Evolutionary conservation across 2,797 vertebrate species (phyloP), one percentile per base, ranked within the genome.

Genomic region (Jordanella pulchra): DNA sequence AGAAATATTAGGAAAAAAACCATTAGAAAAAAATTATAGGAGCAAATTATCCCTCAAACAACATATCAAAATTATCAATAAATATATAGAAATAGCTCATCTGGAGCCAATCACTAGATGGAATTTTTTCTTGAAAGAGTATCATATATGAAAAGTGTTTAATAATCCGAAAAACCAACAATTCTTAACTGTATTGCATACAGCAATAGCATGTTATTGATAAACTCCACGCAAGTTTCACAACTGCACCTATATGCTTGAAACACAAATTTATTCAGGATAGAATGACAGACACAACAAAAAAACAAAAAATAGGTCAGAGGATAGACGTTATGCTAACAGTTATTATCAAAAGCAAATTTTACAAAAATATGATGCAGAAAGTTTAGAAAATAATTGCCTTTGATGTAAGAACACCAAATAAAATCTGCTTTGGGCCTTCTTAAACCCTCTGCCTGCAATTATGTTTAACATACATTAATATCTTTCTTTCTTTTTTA

Each of bases 1-100:
- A 48, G 56, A n/a, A 50, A 51, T 9, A 44, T 39, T 48, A 44
- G 6, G 51, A 17, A 12, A 63, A 61, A 77, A 72, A 64, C 15
- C 61, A 10, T 3, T 47, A 66, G 23, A 35, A 53, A 35, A 14
- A n/a, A 66, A n/a, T 42, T 2, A 39, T 23, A 14, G 15, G 25
- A 7, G 3, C 14, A 45, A 21, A 60, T 17, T 35, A 32, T 60
- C 1, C 23, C 11, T 23, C 3, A 61, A 39, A 11, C 10, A n/a
- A 23, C 35, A 39, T 51, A 23, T 51, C 3, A 1, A 60, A 60
- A 23, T 60, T 21, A 32, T 32, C 23, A 23, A 11, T 60, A 15
- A 17, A 48, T 48, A 2, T 45, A 18, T 17, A 48, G 4, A 48
- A 4, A 4, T 45, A 48, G 47, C 14, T 15, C 3, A 48, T 17